Evolutionary conservation across 1,140 invertebrate genomes (phyloP), one percentile per base, ranked within the genome.

Genomic region (Himalopsyche phryganea): DNA sequence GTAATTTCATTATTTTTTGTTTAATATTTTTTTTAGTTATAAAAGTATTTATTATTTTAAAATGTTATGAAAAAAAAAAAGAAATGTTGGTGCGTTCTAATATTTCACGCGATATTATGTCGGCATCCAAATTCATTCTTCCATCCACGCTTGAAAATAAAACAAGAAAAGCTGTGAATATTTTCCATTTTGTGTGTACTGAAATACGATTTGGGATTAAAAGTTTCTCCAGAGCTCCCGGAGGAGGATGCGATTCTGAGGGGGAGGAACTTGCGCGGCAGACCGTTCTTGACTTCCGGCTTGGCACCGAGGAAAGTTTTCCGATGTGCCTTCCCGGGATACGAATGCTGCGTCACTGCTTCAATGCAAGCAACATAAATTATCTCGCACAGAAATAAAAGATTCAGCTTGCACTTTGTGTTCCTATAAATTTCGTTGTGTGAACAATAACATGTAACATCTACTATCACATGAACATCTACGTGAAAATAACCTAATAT

Each of bases 361-460:
- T 58, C 38, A 35, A 58, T 58, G 56, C 56, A 32, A 13, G 35
- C 56, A 38, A 51, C 44, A 58, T 58, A 58, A 58, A 58, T 58
- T 51, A 58, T 58, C 48, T 52, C 48, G 45, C 6, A 17, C 5
- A 19, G 42, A 45, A 45, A 45, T 45, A 45, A 45, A 45, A 19
- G 7, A 45, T 40, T 11, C 38, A 45, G 17, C 14, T 19, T 45
- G 42, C 42, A 45, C 42, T 45, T 45, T 45, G 18, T 45, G 42
- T 20, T 45, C 18, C 17, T 10, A 17, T 17, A 19, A 45, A 45
- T 45, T 9, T 28, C 3, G 23, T n/a, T 28, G 23, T 28, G 23
- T 28, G 23, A 28, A 28, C 9, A 28, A 28, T 28, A 28, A n/a
- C n/a, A n/a, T n/a, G n/a, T n/a, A n/a, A n/a, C n/a, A n/a, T n/a